These are phyloP conservation scores for Molanna angustata DNA, from an alignment of 2,888 invertebrate species.

Conservation along the genomic window DNA sequence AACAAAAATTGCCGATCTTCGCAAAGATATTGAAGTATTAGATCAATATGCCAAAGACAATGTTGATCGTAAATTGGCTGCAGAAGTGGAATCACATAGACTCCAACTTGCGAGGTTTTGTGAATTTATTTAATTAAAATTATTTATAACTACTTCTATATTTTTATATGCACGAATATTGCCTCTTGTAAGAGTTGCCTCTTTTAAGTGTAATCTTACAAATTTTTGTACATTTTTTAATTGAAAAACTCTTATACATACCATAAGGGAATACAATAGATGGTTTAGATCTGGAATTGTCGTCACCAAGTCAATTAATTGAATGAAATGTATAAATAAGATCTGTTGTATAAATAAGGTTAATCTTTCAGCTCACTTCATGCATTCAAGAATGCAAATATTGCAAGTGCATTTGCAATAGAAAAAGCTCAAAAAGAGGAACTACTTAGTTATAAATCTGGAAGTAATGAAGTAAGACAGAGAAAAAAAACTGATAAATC, in stretches of 20 bases:
- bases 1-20: conserved; percentile 61
- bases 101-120: conserved; percentile 65
- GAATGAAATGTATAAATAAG: no score
- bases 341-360: no score
- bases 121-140: not conserved
- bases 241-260: no score
- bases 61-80: conserved; percentile 58
- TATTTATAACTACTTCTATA: not conserved
- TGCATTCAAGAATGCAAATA: conserved; percentile 78
- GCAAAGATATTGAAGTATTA: conserved; percentile 69
- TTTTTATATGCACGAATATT: no score
- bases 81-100: conserved; percentile 66
- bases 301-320: no score
- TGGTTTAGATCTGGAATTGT: no score
- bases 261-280: no score
- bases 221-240: no score
- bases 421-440: conserved; percentile 74
- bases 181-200: no score
- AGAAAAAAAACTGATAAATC: conserved; percentile 67
- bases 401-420: conserved; percentile 73
- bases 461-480: conserved; percentile 58
- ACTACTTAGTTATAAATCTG: conserved; percentile 55
- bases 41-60: conserved; percentile 66
- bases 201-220: no score
- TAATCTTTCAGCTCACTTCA: conserved; percentile 62